Evolutionary conservation across 2,888 invertebrate species (phyloP).

Genomic region (Melanostoma scalare): DNA sequence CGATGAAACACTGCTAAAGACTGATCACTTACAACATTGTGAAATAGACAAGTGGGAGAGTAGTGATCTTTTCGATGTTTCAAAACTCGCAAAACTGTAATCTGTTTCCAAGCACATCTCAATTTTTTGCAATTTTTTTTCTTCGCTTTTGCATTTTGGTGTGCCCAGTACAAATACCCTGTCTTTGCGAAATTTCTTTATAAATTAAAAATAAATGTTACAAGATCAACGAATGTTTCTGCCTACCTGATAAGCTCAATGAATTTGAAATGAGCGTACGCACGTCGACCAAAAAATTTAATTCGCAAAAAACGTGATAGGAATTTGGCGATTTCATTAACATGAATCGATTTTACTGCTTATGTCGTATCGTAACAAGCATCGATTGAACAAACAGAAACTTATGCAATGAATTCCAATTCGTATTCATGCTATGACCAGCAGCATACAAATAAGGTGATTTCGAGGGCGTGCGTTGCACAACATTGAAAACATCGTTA

Average conservation of each 20-base stretch:
- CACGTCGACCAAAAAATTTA: constrained; percentile 27
- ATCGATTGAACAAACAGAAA: constrained; percentile 43
- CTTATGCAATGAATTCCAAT: constrained; percentile 69
- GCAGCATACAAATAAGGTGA: constrained; percentile 57
- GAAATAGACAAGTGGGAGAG: too few species aligned
- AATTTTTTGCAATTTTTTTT: too few species aligned
- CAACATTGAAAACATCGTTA: constrained; percentile 43
- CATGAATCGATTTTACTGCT: constrained; percentile 36
- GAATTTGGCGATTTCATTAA: constrained; percentile 40
- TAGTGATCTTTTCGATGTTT: too few species aligned
- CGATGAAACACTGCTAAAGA: too few species aligned
- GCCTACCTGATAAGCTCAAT: constrained; percentile 10
- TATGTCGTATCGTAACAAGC: constrained; percentile 19
- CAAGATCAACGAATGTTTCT: background rate
- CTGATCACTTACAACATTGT: too few species aligned
- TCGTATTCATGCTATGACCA: constrained; percentile 28
- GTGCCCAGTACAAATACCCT: too few species aligned
- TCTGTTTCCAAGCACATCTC: too few species aligned
- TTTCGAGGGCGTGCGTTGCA: constrained; percentile 70
- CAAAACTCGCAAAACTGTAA: too few species aligned
- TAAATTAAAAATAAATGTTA: background rate
- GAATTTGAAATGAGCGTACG: constrained; percentile 14
- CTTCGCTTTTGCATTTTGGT: too few species aligned
- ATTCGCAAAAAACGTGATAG: constrained; percentile 54
- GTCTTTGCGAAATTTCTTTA: too few species aligned